Evolutionary conservation across 2,888 invertebrate species (phyloP), one percentile per base, ranked within the genome.

Genomic region (Dendrolimus houi): DNA sequence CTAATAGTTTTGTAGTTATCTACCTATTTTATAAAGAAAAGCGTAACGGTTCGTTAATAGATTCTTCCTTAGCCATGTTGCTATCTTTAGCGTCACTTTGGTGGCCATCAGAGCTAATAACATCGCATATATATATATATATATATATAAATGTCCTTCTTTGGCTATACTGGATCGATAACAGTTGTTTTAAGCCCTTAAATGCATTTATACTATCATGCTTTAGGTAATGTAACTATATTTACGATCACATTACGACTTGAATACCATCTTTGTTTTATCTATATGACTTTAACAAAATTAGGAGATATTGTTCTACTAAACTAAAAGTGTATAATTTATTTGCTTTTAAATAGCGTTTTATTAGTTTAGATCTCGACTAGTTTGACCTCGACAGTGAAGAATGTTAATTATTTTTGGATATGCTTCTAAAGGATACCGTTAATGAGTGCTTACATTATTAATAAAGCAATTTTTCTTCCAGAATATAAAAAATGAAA

Each of bases 321-420:
- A 47, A 47, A 9, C 47, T 47, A 47, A 47, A 47, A 47, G 47
- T 47, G 29, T 29, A 29, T 29, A 10, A 47, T 47, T 47, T 47
- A 47, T 47, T 9, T 56, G 14, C 41, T 53, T 56, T 53, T 13
- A 56, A 56, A 56, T 52, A n/a, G 56, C 56, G 41, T 56, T 53
- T 56, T 56, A 41, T 53, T 56, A 52, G 53, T 53, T 54, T 56
- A 41, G 14, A 47, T 29, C 47, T 47, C 9, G 12, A 47, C 9
- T 47, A 47, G 47, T 47, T 29, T 29, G 47, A 47, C 47, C 47
- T 12, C 47, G 47, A 12, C 12, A 29, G 47, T 10, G 12, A 47
- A 47, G 47, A 47, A 47, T 47, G 6, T 47, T 47, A 47, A 47
- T 55, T 55, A 55, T 17, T 29, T 56, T 52, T 55, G 17, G 47